Percentiles rank a stretch among this genome's conserved stretches.
phyloP scores from a whole-genome alignment of 1,140 invertebrate species.

The Drosophila asahinai region DNA sequence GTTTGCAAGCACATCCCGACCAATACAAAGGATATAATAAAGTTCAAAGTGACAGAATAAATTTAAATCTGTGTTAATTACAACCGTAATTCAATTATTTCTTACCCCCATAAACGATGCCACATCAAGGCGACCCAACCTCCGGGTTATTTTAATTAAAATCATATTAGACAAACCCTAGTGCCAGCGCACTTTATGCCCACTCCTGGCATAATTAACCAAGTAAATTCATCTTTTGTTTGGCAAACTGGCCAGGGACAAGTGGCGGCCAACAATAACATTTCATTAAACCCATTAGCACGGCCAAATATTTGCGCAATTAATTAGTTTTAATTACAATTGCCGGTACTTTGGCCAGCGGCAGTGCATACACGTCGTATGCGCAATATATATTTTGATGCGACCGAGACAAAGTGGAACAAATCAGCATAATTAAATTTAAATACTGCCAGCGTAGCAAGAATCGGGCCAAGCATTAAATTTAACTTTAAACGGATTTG shows the following conservation, averaged over 20 bases:
- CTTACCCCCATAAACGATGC: conserved; percentile 5
- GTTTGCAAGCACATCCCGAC: no score
- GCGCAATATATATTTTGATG: conserved; percentile 41
- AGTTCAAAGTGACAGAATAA: conserved; percentile 5
- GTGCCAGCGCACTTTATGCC: conserved; percentile 21
- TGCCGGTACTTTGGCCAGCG: conserved; percentile 42
- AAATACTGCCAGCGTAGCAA: conserved; percentile 10
- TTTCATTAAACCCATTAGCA: conserved; percentile 74
- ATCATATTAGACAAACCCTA: conserved; percentile 34
- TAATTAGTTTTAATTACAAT: conserved; percentile 75
- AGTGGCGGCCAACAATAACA: conserved; percentile 66
- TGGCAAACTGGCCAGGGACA: conserved; percentile 31
- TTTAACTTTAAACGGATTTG: conserved; percentile 63
- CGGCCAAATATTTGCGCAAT: conserved; percentile 67
- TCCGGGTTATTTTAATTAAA: conserved; percentile 40
- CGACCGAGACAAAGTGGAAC: conserved; percentile 10
- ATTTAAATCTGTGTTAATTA: conserved; percentile 23
- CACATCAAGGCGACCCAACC: conserved; percentile 17
- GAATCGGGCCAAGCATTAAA: conserved; percentile 24
- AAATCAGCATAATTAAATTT: conserved; percentile 55
- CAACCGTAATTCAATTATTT: conserved; percentile 29
- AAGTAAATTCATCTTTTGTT: conserved; percentile 53
- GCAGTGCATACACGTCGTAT: conserved; percentile 40
- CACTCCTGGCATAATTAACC: conserved; percentile 47
- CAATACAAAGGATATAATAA: background rate